phyloP scores from a whole-genome alignment of 2,113 vertebrate species.

The Holacanthus passer region DNA sequence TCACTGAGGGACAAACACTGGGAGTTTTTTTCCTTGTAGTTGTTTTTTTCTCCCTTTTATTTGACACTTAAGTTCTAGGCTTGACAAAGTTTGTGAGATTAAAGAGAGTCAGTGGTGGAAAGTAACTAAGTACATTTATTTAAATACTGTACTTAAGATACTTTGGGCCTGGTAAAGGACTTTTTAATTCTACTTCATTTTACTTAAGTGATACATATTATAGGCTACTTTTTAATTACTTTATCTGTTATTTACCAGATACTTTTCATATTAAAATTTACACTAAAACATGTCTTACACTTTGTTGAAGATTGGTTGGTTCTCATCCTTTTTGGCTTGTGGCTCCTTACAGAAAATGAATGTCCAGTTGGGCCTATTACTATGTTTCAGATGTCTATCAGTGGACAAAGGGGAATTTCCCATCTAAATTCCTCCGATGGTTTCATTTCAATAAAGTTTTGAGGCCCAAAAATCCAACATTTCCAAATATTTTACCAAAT shows the following conservation, averaged over 20 bases:
- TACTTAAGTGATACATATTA: not conserved
- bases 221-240: not conserved
- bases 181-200: not conserved
- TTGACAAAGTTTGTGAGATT: no score
- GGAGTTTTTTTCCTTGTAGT: no score
- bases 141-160: not conserved
- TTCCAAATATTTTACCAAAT: constrained; percentile 8
- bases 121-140: not conserved
- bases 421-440: not conserved
- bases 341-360: not conserved
- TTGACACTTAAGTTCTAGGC: no score
- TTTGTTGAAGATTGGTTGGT: not conserved
- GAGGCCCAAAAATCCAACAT: not conserved
- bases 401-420: not conserved
- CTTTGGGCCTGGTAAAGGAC: not conserved
- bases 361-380: not conserved
- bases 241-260: not conserved
- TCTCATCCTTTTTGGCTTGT: not conserved
- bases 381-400: not conserved
- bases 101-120: not conserved
- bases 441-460: not conserved
- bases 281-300: not conserved
- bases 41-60: no score
- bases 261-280: not conserved
- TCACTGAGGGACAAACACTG: not conserved